Conservation (phyloP, 1,140 invertebrate genomes). For the Heliconius eleuchia region DNA sequence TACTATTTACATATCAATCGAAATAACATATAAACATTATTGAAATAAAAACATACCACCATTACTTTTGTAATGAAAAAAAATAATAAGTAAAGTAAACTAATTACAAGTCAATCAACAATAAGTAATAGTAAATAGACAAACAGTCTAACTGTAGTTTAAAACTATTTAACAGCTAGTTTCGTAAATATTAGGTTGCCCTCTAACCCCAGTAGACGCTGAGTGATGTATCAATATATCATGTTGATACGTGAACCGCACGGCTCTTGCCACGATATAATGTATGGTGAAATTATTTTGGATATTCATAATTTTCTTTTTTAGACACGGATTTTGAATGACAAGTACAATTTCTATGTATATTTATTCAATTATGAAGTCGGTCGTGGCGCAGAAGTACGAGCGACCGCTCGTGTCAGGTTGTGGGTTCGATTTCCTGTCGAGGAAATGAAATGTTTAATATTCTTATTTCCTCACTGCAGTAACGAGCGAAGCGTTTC, state of each 20-base stretch:
- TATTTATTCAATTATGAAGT: background rate
- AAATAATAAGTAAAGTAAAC: background rate
- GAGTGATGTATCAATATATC: constrained; percentile 56
- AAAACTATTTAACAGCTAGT: constrained; percentile 21
- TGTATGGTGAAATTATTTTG: background rate
- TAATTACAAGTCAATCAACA: constrained; percentile 10
- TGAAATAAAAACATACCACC: too few species aligned
- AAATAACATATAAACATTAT: too few species aligned
- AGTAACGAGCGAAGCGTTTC: too few species aligned
- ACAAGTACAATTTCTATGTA: background rate
- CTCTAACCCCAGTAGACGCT: constrained; percentile 43
- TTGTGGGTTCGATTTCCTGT: too few species aligned
- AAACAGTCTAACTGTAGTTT: background rate
- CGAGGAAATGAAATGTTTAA: too few species aligned
- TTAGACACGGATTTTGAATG: background rate
- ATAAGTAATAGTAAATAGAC: background rate
- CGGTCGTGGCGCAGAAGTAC: too few species aligned
- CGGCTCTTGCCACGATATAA: background rate
- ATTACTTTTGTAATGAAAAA: too few species aligned
- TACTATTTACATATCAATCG: too few species aligned
- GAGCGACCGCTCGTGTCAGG: too few species aligned
- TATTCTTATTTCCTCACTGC: too few species aligned
- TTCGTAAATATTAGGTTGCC: constrained; percentile 24
- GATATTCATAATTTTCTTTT: background rate
- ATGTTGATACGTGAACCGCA: constrained; percentile 28